Evolutionary conservation across 2,113 vertebrate species (phyloP).

Genomic region (Cathartes aura): DNA sequence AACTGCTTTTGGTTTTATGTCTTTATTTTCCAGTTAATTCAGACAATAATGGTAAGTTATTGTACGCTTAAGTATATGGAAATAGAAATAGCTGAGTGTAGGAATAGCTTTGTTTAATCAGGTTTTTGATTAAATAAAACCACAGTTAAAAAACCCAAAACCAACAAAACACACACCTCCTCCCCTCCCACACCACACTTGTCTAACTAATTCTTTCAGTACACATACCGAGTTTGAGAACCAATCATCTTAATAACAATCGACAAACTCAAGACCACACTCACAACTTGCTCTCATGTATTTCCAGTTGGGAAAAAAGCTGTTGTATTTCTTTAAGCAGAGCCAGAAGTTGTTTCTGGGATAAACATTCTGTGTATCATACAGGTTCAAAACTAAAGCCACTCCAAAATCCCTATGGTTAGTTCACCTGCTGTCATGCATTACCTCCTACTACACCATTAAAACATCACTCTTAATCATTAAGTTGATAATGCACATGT

Average conservation of each 20-base stretch:
- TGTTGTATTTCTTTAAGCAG: background rate
- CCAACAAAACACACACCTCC: background rate
- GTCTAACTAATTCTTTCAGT: background rate
- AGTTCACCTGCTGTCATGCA: background rate
- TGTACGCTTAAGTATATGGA: background rate
- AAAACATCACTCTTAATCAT: background rate
- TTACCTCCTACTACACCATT: background rate
- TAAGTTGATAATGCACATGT: background rate
- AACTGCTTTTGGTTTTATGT: background rate
- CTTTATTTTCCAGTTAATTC: background rate
- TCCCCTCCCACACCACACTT: background rate
- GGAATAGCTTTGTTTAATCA: background rate
- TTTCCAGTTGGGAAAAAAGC: background rate
- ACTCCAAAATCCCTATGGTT: background rate
- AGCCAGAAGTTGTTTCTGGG: background rate
- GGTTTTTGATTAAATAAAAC: background rate
- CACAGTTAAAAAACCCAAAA: background rate
- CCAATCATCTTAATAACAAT: background rate
- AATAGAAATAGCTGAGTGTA: background rate
- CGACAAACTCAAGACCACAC: background rate
- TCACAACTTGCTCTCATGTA: background rate
- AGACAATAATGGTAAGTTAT: background rate
- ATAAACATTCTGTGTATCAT: background rate
- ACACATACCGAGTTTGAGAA: background rate
- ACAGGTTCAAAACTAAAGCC: background rate